Evolutionary conservation across 1,140 invertebrate species (phyloP), one percentile per base, ranked within the genome.

Genomic region (Drosophila insularis): DNA sequence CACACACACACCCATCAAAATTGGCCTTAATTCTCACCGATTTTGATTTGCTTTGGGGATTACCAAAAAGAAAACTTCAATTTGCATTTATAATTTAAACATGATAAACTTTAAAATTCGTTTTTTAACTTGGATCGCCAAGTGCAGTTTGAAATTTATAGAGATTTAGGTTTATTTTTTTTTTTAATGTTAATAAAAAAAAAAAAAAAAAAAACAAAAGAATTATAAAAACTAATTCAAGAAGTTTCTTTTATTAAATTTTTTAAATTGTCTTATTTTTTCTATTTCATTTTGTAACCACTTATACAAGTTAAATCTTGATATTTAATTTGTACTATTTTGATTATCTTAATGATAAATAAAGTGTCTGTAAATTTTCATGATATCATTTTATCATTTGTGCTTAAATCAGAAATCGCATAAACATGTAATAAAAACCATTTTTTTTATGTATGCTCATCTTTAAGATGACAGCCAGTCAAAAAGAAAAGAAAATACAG

Each of bases 401-500:
- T 5, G 19, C 3, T 8, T 2, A 50, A 50, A 50, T 50, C 43
- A 50, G 43, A 50, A 50, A 50, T 50, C 43, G 1, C 17, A 21
- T 50, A 50, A 50, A 50, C 43, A 50, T 50, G 10, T 50, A 50
- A 50, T 50, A 50, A 50, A 50, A 50, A 50, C 17, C 17, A 50
- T 50, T 50, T 21, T 50, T 43, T 50, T 35, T 50, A 50, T 50
- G 17, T 21, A 21, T 1, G 21, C 19, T 37, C 61, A 39, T 35
- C 35, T 50, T 27, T 43, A 61, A 61, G 13, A 50, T 50, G 17
- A 3, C 43, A 50, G 43, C 43, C 19, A 50, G 17, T 46, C 8
- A 21, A 21, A 43, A n/a, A 43, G 11, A 80, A 64, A 63, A 68
- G 7, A 8, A 58, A 85, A 50, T 17, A 8, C 43, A 37, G 19